phyloP scores from a whole-genome alignment of 2,888 invertebrate species.

The Trisateles emortualis region DNA sequence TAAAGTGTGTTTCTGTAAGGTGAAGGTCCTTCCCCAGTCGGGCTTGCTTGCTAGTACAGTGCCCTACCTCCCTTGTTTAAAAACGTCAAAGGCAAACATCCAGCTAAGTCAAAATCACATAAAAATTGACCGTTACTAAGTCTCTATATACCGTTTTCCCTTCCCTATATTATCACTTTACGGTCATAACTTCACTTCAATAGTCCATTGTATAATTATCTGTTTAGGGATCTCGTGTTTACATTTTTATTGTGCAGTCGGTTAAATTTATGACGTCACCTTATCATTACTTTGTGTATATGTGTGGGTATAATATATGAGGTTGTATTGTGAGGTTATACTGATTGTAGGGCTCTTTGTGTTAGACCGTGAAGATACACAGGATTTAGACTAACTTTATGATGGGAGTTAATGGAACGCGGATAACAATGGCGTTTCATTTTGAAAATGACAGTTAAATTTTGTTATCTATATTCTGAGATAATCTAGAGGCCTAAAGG shows the following conservation, averaged over 20 bases:
- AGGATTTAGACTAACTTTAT: conserved; percentile 10
- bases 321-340: conserved; percentile 8
- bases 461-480: too few species aligned
- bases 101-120: too few species aligned
- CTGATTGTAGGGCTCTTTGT: conserved; percentile 13
- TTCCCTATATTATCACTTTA: conserved; percentile 34
- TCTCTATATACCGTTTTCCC: conserved; percentile 7
- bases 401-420: not conserved
- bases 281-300: conserved; percentile 35
- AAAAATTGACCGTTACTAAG: conserved; percentile 1
- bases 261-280: conserved; percentile 40
- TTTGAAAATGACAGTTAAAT: not conserved
- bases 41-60: too few species aligned
- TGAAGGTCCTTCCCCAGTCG: too few species aligned
- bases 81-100: too few species aligned
- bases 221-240: conserved; percentile 45
- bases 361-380: conserved; percentile 1
- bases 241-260: conserved; percentile 47
- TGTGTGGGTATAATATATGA: conserved; percentile 18
- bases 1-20: too few species aligned
- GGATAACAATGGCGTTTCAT: not conserved
- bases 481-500: too few species aligned
- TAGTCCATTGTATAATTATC: conserved; percentile 44
- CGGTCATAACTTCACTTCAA: conserved; percentile 36
- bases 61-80: too few species aligned